phyloP scores from a whole-genome alignment of 2,888 invertebrate genomes.

The Emmelina monodactyla region DNA sequence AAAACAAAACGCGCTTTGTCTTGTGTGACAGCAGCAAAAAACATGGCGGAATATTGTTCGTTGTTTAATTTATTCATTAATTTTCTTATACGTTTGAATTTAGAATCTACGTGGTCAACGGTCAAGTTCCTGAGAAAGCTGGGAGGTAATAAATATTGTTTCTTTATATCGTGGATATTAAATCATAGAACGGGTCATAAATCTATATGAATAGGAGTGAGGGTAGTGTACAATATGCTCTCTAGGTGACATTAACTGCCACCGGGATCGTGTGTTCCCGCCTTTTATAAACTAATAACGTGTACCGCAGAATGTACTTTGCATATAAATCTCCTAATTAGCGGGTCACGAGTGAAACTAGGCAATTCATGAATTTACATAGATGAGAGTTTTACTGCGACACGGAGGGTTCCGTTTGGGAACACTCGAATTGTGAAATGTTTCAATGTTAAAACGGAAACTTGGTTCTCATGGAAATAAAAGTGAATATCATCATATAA shows the following conservation, averaged over 20 bases:
- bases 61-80: not conserved
- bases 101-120: not conserved
- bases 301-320: slow-evolving; percentile 56
- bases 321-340: slow-evolving; percentile 67
- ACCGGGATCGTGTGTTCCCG: slow-evolving; percentile 43
- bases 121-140: not conserved
- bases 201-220: slow-evolving; percentile 58
- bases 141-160: slow-evolving; percentile 44
- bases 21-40: not conserved
- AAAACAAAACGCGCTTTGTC: not conserved
- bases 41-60: not conserved
- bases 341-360: slow-evolving; percentile 14
- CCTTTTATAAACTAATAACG: slow-evolving; percentile 57
- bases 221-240: slow-evolving; percentile 44
- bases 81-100: not conserved
- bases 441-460: too few species aligned
- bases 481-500: too few species aligned
- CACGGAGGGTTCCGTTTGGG: not conserved
- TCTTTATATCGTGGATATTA: slow-evolving; percentile 48
- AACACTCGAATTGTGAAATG: too few species aligned
- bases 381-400: not conserved
- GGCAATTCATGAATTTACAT: slow-evolving; percentile 2
- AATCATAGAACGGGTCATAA: slow-evolving; percentile 50
- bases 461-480: too few species aligned
- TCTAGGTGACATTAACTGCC: slow-evolving; percentile 41